Base-by-base conservation (phyloP, 2,113 vertebrate genomes). In the Shinisaurus crocodilurus region DNA sequence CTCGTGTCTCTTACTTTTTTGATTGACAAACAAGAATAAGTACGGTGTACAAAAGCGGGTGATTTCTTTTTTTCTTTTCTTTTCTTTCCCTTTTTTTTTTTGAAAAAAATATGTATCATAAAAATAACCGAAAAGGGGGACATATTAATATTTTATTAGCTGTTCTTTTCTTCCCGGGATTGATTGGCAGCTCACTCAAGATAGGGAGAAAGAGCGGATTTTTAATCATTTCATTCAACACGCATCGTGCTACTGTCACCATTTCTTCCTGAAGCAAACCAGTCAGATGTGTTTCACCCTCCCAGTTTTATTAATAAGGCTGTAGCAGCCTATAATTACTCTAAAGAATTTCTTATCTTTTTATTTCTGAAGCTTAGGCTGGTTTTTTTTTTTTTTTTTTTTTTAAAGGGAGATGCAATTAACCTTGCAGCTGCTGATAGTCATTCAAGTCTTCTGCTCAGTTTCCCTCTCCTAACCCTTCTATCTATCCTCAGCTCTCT, bases 141-240 rank as follows among this genome's bases (percentile, higher is more conserved):
- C 95, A 93, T 98, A 98, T 99, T 98, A 99, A 99, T 98, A 98
- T 99, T 99, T 99, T 98, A 99, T 99, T 98, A 98, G 97, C 96
- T 96, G 96, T 97, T 98, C 98, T 98, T 98, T 98, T 98, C 98
- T 98, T 97, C 94, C 89, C 34, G 63, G 93, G 90, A 92, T 96
- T 98, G 98, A 98, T 96, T 98, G 98, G 98, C 98, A 98, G 97
- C 97, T 96, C 95, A 95, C 95, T 95, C 95, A 95, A 98, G 98
- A 98, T 97, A 98, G 95, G 72, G 95, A 94, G 90, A 94, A 97
- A 97, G 97, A 96, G 98, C 97, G 97, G 98, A 98, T 98, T 98
- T 97, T 98, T 98, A 98, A 98, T 98, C 98, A 93, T 97, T 97
- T 96, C 97, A 97, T 97, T 95, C 97, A 97, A 96, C 97, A 96